Evolutionary conservation across 2,888 invertebrate genomes (phyloP).

Genomic region (Andrena camellia): DNA sequence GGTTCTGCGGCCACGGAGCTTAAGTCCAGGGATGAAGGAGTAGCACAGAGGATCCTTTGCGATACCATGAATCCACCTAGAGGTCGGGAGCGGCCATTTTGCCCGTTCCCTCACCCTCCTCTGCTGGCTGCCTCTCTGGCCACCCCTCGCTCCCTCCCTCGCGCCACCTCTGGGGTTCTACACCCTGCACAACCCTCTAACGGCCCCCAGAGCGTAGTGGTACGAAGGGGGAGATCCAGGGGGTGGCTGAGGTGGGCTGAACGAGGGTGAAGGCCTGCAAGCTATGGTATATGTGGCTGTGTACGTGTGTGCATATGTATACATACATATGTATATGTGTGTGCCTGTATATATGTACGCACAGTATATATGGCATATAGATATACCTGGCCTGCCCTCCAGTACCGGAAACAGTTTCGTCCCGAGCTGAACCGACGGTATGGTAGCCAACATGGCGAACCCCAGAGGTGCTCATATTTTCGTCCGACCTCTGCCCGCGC

Average conservation of each 20-base stretch:
- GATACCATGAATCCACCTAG: constrained; percentile 79
- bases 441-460: constrained; percentile 82
- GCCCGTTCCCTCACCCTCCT: constrained; percentile 77
- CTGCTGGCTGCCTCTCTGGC: constrained; percentile 52
- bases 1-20: constrained; percentile 58
- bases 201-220: constrained; percentile 70
- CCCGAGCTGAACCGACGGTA: constrained; percentile 80
- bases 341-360: constrained; percentile 15
- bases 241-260: constrained; percentile 75
- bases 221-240: constrained; percentile 58
- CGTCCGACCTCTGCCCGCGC: constrained; percentile 28
- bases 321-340: constrained; percentile 4
- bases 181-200: constrained; percentile 74
- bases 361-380: constrained; percentile 76
- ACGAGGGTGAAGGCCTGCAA: constrained; percentile 81
- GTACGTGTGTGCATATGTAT: constrained; percentile 2
- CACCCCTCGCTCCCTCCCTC: constrained; percentile 35
- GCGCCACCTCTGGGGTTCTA: constrained; percentile 67
- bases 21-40: constrained; percentile 50
- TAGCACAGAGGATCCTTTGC: constrained; percentile 73
- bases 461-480: constrained; percentile 82
- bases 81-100: constrained; percentile 83
- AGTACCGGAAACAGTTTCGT: constrained; percentile 83
- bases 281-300: constrained; percentile 67
- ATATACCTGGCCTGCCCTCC: constrained; percentile 81